Evolutionary conservation across 53 echinoderm and acorn worm species (phyloP).

Genomic region (Crossaster papposus): DNA sequence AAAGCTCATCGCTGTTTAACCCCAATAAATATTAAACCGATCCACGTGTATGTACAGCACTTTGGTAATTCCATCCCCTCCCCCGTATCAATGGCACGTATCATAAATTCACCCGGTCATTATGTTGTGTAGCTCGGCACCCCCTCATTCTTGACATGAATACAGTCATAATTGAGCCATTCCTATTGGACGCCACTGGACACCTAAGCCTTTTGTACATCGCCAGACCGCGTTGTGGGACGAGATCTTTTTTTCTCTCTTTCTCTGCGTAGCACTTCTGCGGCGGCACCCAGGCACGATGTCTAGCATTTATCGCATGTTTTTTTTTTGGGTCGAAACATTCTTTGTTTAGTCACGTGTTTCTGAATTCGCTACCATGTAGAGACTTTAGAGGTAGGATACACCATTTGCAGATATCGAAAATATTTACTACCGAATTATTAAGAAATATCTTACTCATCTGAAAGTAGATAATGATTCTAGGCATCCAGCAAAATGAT

Average conservation of each 20-base stretch:
- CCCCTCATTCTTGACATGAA: background rate
- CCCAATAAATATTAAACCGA: background rate
- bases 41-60: background rate
- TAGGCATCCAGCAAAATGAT: no score
- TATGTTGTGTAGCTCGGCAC: background rate
- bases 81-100: background rate
- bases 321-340: no score
- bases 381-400: no score
- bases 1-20: background rate
- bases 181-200: background rate
- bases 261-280: no score
- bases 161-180: background rate
- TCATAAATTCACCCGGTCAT: background rate
- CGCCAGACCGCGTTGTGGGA: background rate
- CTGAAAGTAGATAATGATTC: no score
- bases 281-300: background rate
- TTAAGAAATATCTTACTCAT: no score
- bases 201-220: background rate
- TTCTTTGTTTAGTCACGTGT: no score
- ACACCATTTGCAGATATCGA: no score
- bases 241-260: background rate
- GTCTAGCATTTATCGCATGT: background rate
- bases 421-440: no score
- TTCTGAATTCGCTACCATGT: no score
- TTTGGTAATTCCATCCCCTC: background rate